A percentile compares a stretch with the other conserved stretches of the same genome.
Evolutionary conservation across 1,140 invertebrate genomes (phyloP).

Genomic region (Heliconius hewitsoni): DNA sequence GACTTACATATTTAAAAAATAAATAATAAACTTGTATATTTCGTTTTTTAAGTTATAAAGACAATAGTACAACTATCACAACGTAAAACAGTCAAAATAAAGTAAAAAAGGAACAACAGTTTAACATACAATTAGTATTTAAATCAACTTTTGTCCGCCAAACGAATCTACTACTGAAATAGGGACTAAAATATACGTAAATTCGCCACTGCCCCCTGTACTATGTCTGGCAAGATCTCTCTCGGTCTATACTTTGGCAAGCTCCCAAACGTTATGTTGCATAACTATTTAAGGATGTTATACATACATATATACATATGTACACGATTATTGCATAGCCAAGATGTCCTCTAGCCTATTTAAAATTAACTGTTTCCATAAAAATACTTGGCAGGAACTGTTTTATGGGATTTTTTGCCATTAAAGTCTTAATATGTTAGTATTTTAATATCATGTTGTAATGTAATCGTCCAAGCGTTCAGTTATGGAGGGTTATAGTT

Average conservation of each 20-base stretch:
- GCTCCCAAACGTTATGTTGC: slow-evolving; percentile 25
- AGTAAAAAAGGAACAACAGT: neutral
- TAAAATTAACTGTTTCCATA: slow-evolving; percentile 17
- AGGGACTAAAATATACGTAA: neutral
- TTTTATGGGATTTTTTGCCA: slow-evolving; percentile 9
- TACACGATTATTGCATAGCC: slow-evolving; percentile 20
- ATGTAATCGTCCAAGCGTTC: neutral
- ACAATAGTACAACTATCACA: neutral
- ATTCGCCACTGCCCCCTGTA: neutral
- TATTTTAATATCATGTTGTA: slow-evolving; percentile 5
- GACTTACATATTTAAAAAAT: too few relatives aligned
- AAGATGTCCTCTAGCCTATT: slow-evolving; percentile 25
- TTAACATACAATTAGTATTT: slow-evolving; percentile 4
- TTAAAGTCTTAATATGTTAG: slow-evolving; percentile 12
- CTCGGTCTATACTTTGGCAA: slow-evolving; percentile 23
- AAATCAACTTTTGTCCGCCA: neutral
- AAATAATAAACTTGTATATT: too few relatives aligned
- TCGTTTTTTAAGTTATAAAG: too few relatives aligned
- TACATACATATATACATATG: slow-evolving; percentile 22
- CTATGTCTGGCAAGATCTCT: slow-evolving; percentile 7
- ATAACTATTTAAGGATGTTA: slow-evolving; percentile 34
- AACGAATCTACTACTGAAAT: neutral
- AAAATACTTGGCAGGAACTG: slow-evolving; percentile 9
- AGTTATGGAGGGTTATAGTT: neutral
- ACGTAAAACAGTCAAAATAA: neutral